Percentiles rank a stretch among this genome's conserved stretches.
phyloP scores from a whole-genome alignment of 1,140 invertebrate species.

The Ostrea denselamellosa region DNA sequence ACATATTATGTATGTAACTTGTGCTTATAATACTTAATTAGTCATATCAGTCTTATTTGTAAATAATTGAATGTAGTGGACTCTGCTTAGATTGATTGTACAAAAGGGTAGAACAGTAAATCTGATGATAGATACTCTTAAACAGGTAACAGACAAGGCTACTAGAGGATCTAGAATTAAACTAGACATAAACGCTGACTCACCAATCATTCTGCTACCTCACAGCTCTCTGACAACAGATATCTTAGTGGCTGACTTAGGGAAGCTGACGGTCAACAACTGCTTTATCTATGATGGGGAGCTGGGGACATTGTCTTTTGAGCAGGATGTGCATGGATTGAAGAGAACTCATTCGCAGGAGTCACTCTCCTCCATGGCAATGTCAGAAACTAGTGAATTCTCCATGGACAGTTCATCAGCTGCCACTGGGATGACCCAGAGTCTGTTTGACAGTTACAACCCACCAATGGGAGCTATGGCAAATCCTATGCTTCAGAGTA shows the following conservation, averaged over 20 bases:
- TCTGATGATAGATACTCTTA: constrained; percentile 7
- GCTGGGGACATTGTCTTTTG: constrained; percentile 65
- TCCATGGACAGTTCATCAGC: constrained; percentile 14
- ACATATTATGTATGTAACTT: too few species aligned
- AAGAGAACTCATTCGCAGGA: neutral
- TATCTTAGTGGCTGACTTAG: constrained; percentile 90
- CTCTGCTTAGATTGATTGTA: neutral
- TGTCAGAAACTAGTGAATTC: neutral
- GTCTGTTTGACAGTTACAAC: constrained; percentile 64
- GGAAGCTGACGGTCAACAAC: constrained; percentile 89
- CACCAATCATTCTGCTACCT: constrained; percentile 92
- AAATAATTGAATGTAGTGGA: too few species aligned
- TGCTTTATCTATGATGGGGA: constrained; percentile 79
- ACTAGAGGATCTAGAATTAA: constrained; percentile 81
- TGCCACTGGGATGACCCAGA: constrained; percentile 65
- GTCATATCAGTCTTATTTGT: too few species aligned
- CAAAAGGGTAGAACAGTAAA: neutral
- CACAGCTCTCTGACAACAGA: constrained; percentile 89
- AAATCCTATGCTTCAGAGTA: constrained; percentile 75
- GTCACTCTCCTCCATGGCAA: constrained; percentile 23
- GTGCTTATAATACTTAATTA: too few species aligned
- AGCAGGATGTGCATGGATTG: neutral
- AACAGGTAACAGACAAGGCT: constrained; percentile 74
- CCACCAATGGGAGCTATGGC: constrained; percentile 50
- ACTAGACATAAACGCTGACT: constrained; percentile 86